Conservation (phyloP, 2,797 vertebrate species). For the Cyclura pinguis region DNA sequence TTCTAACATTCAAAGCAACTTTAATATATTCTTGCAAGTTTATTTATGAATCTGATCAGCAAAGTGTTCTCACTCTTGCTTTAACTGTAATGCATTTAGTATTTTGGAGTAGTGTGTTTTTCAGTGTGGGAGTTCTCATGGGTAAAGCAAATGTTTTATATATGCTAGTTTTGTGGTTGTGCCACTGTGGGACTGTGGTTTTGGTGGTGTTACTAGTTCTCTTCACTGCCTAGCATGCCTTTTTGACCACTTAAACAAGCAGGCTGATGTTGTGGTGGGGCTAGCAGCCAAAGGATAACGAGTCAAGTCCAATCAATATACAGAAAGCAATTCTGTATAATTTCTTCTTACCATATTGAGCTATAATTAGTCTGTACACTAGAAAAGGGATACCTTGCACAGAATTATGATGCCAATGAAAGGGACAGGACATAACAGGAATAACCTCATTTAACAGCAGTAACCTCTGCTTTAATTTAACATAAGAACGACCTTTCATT, state of each 20-base stretch:
- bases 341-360: slow-evolving; percentile 68
- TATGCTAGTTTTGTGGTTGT: slow-evolving; percentile 81
- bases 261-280: slow-evolving; percentile 78
- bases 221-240: slow-evolving; percentile 72
- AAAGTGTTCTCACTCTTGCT: slow-evolving; percentile 7
- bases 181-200: slow-evolving; percentile 74
- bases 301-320: slow-evolving; percentile 57
- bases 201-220: slow-evolving; percentile 77
- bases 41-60: slow-evolving; percentile 17
- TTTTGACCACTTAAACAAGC: slow-evolving; percentile 75
- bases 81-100: slow-evolving; percentile 53
- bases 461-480: slow-evolving; percentile 35
- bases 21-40: slow-evolving; percentile 35
- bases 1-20: slow-evolving; percentile 20
- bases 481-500: slow-evolving; percentile 31
- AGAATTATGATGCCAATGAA: slow-evolving; percentile 53
- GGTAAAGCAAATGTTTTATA: slow-evolving; percentile 79
- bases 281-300: slow-evolving; percentile 74
- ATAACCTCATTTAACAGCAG: slow-evolving; percentile 52
- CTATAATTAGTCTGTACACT: slow-evolving; percentile 74
- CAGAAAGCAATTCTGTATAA: slow-evolving; percentile 74
- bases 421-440: slow-evolving; percentile 47
- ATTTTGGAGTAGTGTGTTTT: slow-evolving; percentile 66
- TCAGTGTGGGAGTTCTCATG: slow-evolving; percentile 67
- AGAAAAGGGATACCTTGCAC: slow-evolving; percentile 59